Evolutionary conservation across 2,797 vertebrate species (phyloP).

Genomic region (Menidia menidia): DNA sequence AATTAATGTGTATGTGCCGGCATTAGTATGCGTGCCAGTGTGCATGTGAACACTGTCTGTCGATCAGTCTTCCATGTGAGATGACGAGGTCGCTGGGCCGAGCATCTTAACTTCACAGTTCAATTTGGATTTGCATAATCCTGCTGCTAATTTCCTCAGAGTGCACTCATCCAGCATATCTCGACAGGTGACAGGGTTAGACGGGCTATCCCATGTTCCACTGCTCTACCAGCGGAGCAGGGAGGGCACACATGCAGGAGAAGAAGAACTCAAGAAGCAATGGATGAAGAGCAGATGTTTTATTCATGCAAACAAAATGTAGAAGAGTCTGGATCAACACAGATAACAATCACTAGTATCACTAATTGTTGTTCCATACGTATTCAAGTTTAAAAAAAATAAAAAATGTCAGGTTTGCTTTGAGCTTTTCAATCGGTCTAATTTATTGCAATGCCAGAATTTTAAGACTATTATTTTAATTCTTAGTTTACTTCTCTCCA

Average conservation of each 20-base stretch:
- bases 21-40: neutral
- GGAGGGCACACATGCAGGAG: slow-evolving; percentile 36
- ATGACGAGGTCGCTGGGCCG: slow-evolving; percentile 72
- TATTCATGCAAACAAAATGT: neutral
- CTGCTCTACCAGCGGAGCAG: slow-evolving; percentile 41
- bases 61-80: slow-evolving; percentile 39
- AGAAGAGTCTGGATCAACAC: neutral
- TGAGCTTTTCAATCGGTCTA: too few relatives aligned
- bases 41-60: slow-evolving; percentile 24
- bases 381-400: neutral
- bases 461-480: neutral
- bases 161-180: slow-evolving; percentile 60
- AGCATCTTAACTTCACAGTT: slow-evolving; percentile 77
- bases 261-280: slow-evolving; percentile 18
- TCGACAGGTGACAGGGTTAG: slow-evolving; percentile 74
- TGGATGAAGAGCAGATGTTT: slow-evolving; percentile 19
- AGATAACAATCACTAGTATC: too few relatives aligned
- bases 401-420: neutral
- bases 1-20: neutral
- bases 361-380: too few relatives aligned
- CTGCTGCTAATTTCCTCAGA: slow-evolving; percentile 68
- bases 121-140: slow-evolving; percentile 83
- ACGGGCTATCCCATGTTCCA: slow-evolving; percentile 60
- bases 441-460: too few relatives aligned
- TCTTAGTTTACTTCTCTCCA: neutral